These are phyloP conservation scores for Diuraphis noxia DNA, from an alignment of 1,140 invertebrate species.

Conservation along the genomic window DNA sequence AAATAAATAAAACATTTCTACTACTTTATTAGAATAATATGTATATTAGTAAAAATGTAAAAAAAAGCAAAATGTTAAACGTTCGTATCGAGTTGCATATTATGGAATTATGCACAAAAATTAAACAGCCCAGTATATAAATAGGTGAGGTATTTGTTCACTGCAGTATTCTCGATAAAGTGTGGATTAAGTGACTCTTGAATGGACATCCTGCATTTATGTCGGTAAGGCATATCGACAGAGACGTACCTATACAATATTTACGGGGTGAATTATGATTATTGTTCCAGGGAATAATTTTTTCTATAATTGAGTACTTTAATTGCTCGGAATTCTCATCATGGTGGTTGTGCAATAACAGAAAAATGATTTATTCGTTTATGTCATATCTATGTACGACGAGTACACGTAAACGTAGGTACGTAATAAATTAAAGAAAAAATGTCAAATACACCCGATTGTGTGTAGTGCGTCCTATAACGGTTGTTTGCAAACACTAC, in stretches of 20 bases:
- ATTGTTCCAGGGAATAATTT: neutral
- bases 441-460: neutral
- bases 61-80: neutral
- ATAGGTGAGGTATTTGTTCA: neutral
- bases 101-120: neutral
- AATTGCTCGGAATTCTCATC: neutral
- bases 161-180: neutral
- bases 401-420: neutral
- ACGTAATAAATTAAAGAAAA: neutral
- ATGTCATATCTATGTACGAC: neutral
- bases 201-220: neutral
- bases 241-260: neutral
- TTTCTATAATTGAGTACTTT: neutral
- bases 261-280: neutral
- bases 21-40: neutral
- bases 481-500: neutral
- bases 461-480: neutral
- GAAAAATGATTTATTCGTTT: slow-evolving; percentile 5
- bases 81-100: neutral
- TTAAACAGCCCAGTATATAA: neutral
- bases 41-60: neutral
- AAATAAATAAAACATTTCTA: neutral
- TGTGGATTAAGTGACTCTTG: neutral
- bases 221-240: neutral
- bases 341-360: neutral